A percentile compares a stretch with the other conserved stretches of the same genome.
Conservation (phyloP, 2,113 vertebrate species). For the Protobothrops flavoviridis region DNA sequence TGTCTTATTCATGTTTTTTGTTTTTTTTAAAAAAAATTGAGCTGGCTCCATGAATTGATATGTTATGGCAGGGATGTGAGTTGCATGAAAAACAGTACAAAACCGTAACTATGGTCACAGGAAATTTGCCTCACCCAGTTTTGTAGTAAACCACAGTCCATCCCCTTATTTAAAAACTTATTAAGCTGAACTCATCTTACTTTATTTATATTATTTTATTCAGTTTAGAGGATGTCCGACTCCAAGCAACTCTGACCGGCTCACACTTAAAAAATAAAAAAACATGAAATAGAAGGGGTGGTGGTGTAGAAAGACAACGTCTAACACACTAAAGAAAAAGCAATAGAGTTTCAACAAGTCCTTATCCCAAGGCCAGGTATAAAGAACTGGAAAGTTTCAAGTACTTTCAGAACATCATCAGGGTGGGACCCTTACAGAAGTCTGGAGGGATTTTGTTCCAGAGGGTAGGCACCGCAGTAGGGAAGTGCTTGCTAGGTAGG, state of each 20-base stretch:
- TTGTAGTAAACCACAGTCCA: background rate
- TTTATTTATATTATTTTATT: background rate
- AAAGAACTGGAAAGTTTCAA: background rate
- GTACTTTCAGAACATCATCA: background rate
- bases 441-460: background rate
- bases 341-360: background rate
- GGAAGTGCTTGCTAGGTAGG: background rate
- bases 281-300: background rate
- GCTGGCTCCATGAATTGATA: background rate
- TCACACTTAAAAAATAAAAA: background rate
- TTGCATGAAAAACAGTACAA: background rate
- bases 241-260: background rate
- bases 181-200: background rate
- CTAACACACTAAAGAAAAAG: background rate
- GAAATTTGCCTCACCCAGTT: background rate
- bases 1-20: background rate
- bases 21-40: background rate
- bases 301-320: background rate
- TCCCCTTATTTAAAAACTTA: background rate
- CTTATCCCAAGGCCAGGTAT: background rate
- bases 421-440: background rate
- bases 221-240: background rate
- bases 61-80: background rate
- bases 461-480: background rate
- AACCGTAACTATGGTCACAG: background rate